Percentiles rank a stretch among this genome's conserved stretches.
Evolutionary conservation across 2,888 invertebrate genomes (phyloP).

Genomic region (Limenitis camilla): DNA sequence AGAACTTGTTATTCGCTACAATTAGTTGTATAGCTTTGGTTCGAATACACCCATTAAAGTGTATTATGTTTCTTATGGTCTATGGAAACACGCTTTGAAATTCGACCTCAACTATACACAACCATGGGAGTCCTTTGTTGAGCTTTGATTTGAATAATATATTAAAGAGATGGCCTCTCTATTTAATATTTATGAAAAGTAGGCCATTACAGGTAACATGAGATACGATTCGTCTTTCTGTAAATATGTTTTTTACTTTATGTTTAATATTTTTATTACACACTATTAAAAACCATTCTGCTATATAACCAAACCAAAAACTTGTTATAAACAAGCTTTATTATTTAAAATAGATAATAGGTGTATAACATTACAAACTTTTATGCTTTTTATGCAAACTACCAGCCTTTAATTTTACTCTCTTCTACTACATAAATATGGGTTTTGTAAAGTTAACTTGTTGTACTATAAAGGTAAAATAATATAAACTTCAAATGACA

Average conservation of each 20-base stretch:
- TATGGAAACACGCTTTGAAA: constrained; percentile 52
- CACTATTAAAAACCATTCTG: no score
- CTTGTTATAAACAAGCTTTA: neutral
- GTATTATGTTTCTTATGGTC: constrained; percentile 62
- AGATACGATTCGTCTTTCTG: constrained; percentile 14
- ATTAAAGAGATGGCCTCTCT: constrained; percentile 54
- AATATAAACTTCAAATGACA: neutral
- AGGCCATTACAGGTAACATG: constrained; percentile 25
- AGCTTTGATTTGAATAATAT: constrained; percentile 66
- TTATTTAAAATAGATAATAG: no score
- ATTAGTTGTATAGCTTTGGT: constrained; percentile 26
- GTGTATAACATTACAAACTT: no score
- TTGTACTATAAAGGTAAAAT: neutral
- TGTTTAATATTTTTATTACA: constrained; percentile 1
- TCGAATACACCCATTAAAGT: constrained; percentile 35
- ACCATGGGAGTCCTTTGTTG: constrained; percentile 65
- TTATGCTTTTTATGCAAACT: no score
- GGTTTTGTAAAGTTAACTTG: no score
- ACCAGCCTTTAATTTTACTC: no score
- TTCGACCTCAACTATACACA: constrained; percentile 51
- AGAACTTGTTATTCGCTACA: constrained; percentile 22
- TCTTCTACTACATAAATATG: neutral
- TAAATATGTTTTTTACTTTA: constrained; percentile 4
- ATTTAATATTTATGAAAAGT: constrained; percentile 39
- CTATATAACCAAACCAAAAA: no score